Percentiles rank a stretch among this genome's conserved stretches.
phyloP scores from a whole-genome alignment of 2,888 invertebrate species.

The Tricholauxania praeusta region DNA sequence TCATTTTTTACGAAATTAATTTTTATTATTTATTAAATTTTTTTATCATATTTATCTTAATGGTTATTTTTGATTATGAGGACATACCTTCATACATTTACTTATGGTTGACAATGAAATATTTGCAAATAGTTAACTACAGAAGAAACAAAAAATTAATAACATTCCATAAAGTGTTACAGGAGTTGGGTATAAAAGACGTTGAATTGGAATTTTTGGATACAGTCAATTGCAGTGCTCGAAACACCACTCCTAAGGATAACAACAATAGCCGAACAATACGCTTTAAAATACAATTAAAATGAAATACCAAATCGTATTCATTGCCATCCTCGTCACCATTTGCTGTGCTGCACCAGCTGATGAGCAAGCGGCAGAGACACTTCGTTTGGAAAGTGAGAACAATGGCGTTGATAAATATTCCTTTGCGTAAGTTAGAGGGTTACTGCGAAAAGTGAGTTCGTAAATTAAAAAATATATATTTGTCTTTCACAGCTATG shows the following conservation, averaged over 20 bases:
- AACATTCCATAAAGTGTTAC: not conserved
- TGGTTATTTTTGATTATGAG: no score
- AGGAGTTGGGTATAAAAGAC: constrained; percentile 48
- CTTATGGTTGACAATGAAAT: no score
- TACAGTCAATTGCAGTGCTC: constrained; percentile 50
- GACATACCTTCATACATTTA: no score
- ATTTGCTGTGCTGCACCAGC: constrained; percentile 45
- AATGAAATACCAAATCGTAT: constrained; percentile 54
- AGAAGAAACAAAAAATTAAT: not conserved
- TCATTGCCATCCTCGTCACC: constrained; percentile 47
- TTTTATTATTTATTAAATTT: no score
- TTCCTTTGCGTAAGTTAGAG: constrained; percentile 70
- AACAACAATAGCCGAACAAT: not conserved
- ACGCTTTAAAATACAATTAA: constrained; percentile 28
- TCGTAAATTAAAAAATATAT: not conserved
- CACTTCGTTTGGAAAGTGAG: constrained; percentile 64
- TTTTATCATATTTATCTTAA: no score
- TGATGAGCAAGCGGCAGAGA: constrained; percentile 56
- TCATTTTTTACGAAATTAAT: no score
- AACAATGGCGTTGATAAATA: constrained; percentile 74
- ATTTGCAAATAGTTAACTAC: no score
- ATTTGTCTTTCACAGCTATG: constrained; percentile 58
- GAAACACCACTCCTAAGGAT: constrained; percentile 28
- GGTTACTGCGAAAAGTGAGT: not conserved
- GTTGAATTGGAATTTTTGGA: constrained; percentile 28